Evolutionary conservation across 2,888 invertebrate species (phyloP), one percentile per base, ranked within the genome.

Genomic region (Lasioglossum marginatum): DNA sequence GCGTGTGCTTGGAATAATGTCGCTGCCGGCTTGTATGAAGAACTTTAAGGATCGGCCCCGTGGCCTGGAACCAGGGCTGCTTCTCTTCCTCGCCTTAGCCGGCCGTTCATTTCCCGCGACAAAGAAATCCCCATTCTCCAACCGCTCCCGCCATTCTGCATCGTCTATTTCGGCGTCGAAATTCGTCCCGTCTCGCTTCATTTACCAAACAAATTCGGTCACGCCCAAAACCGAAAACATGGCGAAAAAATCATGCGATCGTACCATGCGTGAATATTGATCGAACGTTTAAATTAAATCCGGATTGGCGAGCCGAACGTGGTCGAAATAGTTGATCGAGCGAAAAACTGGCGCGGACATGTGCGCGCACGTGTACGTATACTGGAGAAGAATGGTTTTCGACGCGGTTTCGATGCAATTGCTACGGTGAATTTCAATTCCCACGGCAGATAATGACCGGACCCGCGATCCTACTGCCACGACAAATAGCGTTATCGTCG

Each of bases 1-100:
- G 81, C 87, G 82, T 87, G 85, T 83, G 87, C 83, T 74, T 60
- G 85, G 89, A 90, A 90, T 90, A 89, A 90, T 90, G 89, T 87
- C 79, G 76, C 86, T 83, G 73, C 72, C 77, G 71, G 87, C 77
- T 87, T 87, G 87, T 89, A 83, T 79, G 89, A 82, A 80, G 89
- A 81, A 87, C 89, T 82, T 88, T 81, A 85, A 88, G 87, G 85
- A 87, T 81, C 77, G 82, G 68, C 74, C 85, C 60, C 63, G 77
- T 81, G 73, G 79, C 81, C 85, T 86, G 82, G 70, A 79, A 80
- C 48, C 78, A 31, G n/a, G n/a, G 66, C 45, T 45, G 66, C 34
- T 66, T 19, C 34, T 57, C 77, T 23, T 10, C 73, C 83, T 75
- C 45, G 63, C n/a, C 68, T 37, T 14, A 45, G 27, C 45, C 78